Evolutionary conservation across 2,797 vertebrate genomes (phyloP).

Genomic region (Kryptopterus vitreolus): DNA sequence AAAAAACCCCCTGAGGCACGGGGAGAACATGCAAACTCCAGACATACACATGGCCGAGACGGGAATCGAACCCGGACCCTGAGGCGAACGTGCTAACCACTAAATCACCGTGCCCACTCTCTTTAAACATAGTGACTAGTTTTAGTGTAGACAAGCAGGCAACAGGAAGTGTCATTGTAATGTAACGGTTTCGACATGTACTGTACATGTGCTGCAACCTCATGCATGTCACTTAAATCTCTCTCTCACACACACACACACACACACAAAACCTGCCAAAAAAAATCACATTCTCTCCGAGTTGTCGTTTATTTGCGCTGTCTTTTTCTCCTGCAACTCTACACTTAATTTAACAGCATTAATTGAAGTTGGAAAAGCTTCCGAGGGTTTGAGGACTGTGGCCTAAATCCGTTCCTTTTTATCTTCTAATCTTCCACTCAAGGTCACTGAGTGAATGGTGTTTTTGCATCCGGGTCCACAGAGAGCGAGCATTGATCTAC

Average conservation of each 20-base stretch:
- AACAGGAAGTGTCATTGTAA: background rate
- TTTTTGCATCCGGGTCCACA: conserved; percentile 42
- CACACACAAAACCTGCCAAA: no score
- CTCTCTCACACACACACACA: background rate
- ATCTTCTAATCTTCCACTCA: conserved; percentile 57
- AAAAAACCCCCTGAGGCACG: no score
- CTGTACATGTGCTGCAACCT: background rate
- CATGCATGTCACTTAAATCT: background rate
- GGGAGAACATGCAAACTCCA: no score
- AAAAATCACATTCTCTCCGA: background rate
- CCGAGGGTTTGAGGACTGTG: conserved; percentile 16
- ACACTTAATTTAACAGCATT: background rate
- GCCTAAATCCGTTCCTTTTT: conserved; percentile 53
- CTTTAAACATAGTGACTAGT: background rate
- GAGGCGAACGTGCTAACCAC: no score
- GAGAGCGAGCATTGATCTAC: conserved; percentile 49
- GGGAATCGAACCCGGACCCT: no score
- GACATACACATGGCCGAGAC: no score
- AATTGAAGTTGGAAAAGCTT: conserved; percentile 25
- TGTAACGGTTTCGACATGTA: background rate
- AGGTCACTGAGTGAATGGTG: conserved; percentile 50
- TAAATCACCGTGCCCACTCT: no score
- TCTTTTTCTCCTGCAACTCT: background rate
- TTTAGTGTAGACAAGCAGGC: no score
- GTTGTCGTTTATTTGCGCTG: background rate